Evolutionary conservation across 2,113 vertebrate genomes (phyloP).

Genomic region (Aix galericulata): DNA sequence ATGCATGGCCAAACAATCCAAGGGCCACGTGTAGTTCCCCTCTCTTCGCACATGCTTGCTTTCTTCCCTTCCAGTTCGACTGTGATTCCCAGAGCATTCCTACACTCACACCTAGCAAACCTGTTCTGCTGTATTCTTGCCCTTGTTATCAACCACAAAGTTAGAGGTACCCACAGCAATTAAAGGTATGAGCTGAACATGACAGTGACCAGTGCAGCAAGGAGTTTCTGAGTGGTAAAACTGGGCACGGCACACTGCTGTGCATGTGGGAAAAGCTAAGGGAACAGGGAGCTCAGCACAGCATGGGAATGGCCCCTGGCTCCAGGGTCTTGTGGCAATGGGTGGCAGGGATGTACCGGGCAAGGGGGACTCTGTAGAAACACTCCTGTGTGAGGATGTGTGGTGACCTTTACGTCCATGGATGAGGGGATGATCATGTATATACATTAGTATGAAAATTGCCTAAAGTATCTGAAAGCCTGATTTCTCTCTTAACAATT

Average conservation of each 20-base stretch:
- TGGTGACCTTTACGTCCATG: not conserved
- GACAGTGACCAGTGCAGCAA: not conserved
- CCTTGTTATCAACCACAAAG: not conserved
- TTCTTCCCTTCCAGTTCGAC: not conserved
- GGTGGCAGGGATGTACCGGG: not conserved
- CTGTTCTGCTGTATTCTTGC: not conserved
- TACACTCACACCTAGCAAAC: not conserved
- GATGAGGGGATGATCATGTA: not conserved
- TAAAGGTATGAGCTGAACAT: rapidly evolving
- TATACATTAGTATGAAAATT: not conserved
- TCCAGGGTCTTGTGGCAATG: rapidly evolving
- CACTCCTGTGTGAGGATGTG: rapidly evolving
- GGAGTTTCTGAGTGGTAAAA: not conserved
- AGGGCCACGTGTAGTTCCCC: not conserved
- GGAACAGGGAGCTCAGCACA: not conserved
- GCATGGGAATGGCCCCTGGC: not conserved
- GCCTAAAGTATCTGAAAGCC: not conserved
- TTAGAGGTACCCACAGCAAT: not conserved
- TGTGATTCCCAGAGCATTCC: not conserved
- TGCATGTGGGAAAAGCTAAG: not conserved
- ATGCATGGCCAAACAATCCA: not conserved
- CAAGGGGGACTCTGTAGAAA: not conserved
- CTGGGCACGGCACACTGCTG: not conserved
- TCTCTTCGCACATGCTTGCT: not conserved
- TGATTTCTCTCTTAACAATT: not conserved